Base-by-base conservation (phyloP, 2,113 vertebrate species). In the Caranx melampygus region DNA sequence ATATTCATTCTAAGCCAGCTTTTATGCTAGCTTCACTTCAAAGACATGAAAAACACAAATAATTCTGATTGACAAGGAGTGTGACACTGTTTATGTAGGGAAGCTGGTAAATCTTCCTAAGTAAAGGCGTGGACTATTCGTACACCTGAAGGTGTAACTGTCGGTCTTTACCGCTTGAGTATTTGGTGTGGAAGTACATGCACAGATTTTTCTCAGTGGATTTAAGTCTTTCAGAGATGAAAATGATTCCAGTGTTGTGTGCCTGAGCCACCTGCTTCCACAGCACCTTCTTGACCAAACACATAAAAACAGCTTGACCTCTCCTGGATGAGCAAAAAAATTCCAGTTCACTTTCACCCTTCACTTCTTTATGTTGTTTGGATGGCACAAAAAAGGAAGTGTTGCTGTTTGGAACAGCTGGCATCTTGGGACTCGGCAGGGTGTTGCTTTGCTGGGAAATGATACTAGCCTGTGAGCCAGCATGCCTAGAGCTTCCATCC, bases 401-500 rank as follows among this genome's bases (percentile, higher is more conserved):
- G 72, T 66, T 83, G 34, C 69, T 57, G 15, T 49, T 4, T 76
- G 79, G 54, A 85, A 37, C 85, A 83, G 75, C 37, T 74, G 64
- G 55, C 54, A 74, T 47, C 18, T 11, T 74, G 44, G 57, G 47
- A 72, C 72, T 58, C 70, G 47, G 82, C 31, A 16, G 82, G 87
- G 55, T 65, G 71, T 1, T 10, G 18, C 57, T 63, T 79, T 78
- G 85, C 69, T 85, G 85, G 20, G 83, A 82, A 81, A 88, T 67
- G 74, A 60, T 69, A 70, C 62, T 58, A 72, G 67, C 75, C 71
- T 78, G 83, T 76, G 91, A 78, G 67, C 63, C 81, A 72, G 78
- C 62, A 62, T 45, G 67, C 72, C 81, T 33, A 21, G 77, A 85
- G 85, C 45, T 67, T 69, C 78, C 71, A 75, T 81, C 79, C 80